Evolutionary conservation across 2,888 invertebrate genomes (phyloP), one percentile per base, ranked within the genome.

Genomic region (Cylindroiulus punctatus): DNA sequence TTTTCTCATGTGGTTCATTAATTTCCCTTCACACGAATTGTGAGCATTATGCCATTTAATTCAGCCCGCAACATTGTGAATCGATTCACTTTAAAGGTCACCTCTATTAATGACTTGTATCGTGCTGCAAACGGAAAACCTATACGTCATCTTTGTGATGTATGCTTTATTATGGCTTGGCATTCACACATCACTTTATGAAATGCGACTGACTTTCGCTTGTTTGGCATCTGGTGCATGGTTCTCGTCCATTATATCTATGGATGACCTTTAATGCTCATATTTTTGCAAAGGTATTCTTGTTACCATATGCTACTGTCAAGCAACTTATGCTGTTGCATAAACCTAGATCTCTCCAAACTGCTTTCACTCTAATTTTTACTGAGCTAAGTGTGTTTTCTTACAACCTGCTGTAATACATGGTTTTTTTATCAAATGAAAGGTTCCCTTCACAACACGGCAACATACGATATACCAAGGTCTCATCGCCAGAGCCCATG

Each of bases 381-480:
- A 17, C 82, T 30, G 12, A 8, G n/a, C 4, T 32, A 81, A 12
- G 47, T 36, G 7, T 36, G 7, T 36, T 36, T 36, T 2, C 36
- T 36, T 36, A 36, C 65, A 26, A 65, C 7, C 22, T 3, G 2
- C 52, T 26, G 65, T 65, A 57, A 32, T 32, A 40, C 82, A 32
- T 81, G 81, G 7, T 81, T 26, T 40, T 17, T 81, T 26, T 40
- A 19, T 81, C 40, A 14, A 26, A 32, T 32, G 19, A 83, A 83
- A 83, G 83, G 83, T 83, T 83, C 40, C 22, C 26, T 84, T 47
- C 44, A 44, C 40, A 44, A 84, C 10, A 47, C 26, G 19, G 52
- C 32, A 26, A 84, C 87, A 32, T 85, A 87, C 86, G 40, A 88
- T 88, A 85, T 88, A 87, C 65, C 88, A 88, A n/a, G 86, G 85